These are phyloP conservation scores for Scaptomyza tumidula DNA, from an alignment of 2,888 invertebrate species.

Conservation along the genomic window DNA sequence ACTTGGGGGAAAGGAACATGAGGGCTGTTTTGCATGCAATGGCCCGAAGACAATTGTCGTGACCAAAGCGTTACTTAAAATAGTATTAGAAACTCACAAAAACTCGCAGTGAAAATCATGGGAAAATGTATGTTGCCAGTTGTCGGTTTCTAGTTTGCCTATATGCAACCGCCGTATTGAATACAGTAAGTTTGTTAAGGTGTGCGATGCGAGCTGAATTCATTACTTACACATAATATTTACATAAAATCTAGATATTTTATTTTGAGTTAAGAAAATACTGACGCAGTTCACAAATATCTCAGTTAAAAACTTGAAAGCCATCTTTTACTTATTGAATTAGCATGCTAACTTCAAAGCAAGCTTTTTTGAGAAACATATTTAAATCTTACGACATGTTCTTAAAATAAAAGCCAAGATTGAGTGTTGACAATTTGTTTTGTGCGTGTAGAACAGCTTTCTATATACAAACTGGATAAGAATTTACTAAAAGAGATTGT, in stretches of 20 bases:
- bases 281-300: too few species aligned
- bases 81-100: conserved; percentile 1
- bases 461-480: conserved; percentile 14
- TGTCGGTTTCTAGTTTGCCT: conserved; percentile 10
- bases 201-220: conserved; percentile 9
- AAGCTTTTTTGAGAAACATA: conserved; percentile 1
- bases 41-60: conserved; percentile 21
- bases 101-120: conserved; percentile 36
- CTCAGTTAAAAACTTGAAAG: not conserved
- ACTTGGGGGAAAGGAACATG: conserved; percentile 9
- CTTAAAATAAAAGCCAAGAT: conserved; percentile 3
- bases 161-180: conserved; percentile 31
- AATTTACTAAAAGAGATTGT: conserved; percentile 31
- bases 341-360: not conserved
- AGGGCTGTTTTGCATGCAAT: conserved; percentile 42
- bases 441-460: conserved; percentile 14
- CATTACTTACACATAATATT: not conserved
- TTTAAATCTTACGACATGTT: conserved; percentile 11
- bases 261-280: conserved; percentile 7
- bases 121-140: conserved; percentile 35
- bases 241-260: conserved; percentile 23
- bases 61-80: conserved; percentile 23
- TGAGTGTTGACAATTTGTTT: conserved; percentile 5
- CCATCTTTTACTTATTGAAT: not conserved
- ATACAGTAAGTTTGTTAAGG: conserved; percentile 14